Evolutionary conservation across 2,888 invertebrate genomes (phyloP).

Genomic region (Pristionchus fissidentatus): DNA sequence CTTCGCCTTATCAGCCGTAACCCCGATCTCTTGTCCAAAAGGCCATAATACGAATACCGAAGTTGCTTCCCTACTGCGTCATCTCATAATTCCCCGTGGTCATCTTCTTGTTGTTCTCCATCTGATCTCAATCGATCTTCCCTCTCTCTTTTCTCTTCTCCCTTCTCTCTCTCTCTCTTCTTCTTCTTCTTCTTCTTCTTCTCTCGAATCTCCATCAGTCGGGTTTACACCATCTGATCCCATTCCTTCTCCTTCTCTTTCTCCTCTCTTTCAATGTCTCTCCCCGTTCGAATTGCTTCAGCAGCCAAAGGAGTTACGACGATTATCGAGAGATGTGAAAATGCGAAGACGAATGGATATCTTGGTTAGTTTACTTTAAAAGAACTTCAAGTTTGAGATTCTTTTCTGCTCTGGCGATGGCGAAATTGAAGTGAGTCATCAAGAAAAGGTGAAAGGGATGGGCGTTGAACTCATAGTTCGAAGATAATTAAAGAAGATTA

Average conservation of each 20-base stretch:
- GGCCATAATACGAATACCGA: too few relatives aligned
- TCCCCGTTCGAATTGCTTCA: constrained; percentile 47
- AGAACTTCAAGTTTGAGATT: neutral
- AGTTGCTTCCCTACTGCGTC: too few relatives aligned
- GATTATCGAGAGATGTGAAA: constrained; percentile 70
- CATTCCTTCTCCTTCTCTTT: neutral
- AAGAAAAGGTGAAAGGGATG: too few relatives aligned
- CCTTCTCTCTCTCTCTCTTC: constrained; percentile 6
- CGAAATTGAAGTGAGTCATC: too few relatives aligned
- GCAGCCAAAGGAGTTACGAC: constrained; percentile 72
- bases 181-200: neutral
- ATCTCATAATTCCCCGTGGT: too few relatives aligned
- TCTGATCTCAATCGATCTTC: constrained; percentile 2
- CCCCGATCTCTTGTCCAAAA: too few relatives aligned
- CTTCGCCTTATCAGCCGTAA: too few relatives aligned
- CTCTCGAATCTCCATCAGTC: neutral
- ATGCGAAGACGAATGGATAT: constrained; percentile 67
- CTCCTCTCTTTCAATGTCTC: neutral
- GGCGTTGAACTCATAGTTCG: too few relatives aligned
- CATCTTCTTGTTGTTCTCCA: too few relatives aligned
- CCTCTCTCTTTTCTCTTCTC: constrained; percentile 22
- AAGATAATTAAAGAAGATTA: neutral
- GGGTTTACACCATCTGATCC: constrained; percentile 30
- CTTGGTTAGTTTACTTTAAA: constrained; percentile 57
- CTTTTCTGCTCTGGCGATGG: neutral